Evolutionary conservation across 2,797 vertebrate species (phyloP).

Genomic region (Enoplosus armatus): DNA sequence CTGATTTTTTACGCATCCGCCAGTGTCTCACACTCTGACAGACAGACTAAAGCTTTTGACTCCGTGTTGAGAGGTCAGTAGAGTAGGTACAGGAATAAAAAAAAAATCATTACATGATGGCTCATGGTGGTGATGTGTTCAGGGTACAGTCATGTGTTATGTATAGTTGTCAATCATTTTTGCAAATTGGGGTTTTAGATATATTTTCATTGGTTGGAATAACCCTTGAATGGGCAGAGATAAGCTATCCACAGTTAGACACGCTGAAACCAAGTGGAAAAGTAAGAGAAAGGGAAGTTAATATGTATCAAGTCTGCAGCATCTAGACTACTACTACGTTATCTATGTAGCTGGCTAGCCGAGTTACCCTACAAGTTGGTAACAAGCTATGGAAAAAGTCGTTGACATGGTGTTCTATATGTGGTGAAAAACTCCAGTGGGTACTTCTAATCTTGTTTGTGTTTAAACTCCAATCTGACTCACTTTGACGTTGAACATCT

Average conservation of each 20-base stretch:
- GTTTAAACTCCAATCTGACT: background rate
- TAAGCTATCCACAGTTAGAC: background rate
- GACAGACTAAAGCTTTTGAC: constrained; percentile 44
- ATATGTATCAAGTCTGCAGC: background rate
- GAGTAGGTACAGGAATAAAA: constrained; percentile 5
- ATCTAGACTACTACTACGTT: background rate
- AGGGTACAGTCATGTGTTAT: constrained; percentile 12
- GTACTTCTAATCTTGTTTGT: background rate
- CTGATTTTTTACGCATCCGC: constrained; percentile 24
- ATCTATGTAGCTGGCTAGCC: background rate
- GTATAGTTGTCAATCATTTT: constrained; percentile 2
- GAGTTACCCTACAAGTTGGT: background rate
- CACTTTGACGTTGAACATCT: background rate
- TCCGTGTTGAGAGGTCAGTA: constrained; percentile 16
- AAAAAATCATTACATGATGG: constrained; percentile 18
- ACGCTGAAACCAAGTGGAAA: background rate
- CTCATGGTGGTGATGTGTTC: constrained; percentile 3
- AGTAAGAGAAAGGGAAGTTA: background rate
- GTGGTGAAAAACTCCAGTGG: background rate
- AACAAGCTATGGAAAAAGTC: background rate
- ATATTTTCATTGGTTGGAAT: constrained; percentile 3
- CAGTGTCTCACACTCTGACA: constrained; percentile 19
- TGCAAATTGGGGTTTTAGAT: background rate
- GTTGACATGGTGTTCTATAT: background rate
- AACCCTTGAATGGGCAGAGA: background rate